Evolutionary conservation across 2,797 vertebrate genomes (phyloP).

Genomic region (Adelosebastes latens): DNA sequence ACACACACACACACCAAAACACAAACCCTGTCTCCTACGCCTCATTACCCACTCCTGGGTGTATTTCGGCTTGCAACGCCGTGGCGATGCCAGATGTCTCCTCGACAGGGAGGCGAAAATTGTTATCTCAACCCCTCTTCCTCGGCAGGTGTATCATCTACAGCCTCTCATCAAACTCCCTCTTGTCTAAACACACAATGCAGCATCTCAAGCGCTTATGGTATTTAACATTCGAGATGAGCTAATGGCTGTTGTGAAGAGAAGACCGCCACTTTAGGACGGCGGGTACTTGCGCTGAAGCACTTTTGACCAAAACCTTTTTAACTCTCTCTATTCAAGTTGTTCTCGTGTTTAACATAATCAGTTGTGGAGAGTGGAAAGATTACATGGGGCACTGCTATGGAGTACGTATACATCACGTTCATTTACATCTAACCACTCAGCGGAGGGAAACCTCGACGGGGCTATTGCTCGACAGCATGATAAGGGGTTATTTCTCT

Average conservation of each 20-base stretch:
- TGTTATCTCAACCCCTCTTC: conserved; percentile 67
- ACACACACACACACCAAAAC: conserved; percentile 44
- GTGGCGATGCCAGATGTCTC: conserved; percentile 77
- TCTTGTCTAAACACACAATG: conserved; percentile 60
- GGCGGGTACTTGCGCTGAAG: conserved; percentile 30
- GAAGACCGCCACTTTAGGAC: conserved; percentile 15
- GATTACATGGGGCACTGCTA: background rate
- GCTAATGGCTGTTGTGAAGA: conserved; percentile 48
- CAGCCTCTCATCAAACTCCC: conserved; percentile 48
- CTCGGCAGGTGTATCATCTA: conserved; percentile 65
- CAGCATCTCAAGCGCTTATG: background rate
- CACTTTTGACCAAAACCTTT: conserved; percentile 55
- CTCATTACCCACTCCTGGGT: conserved; percentile 79
- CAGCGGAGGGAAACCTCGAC: background rate
- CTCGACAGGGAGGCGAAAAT: conserved; percentile 64
- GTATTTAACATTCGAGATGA: conserved; percentile 42
- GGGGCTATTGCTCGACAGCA: background rate
- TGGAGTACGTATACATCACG: conserved; percentile 2
- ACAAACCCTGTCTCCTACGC: conserved; percentile 61
- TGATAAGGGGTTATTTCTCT: conserved; percentile 40
- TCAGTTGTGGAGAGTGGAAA: conserved; percentile 4
- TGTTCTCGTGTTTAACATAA: conserved; percentile 47
- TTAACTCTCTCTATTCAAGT: conserved; percentile 23
- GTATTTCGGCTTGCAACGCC: conserved; percentile 62
- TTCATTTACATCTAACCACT: conserved; percentile 39